These are phyloP conservation scores for Unio pictorum DNA, from an alignment of 2,888 invertebrate genomes.

Conservation along the genomic window DNA sequence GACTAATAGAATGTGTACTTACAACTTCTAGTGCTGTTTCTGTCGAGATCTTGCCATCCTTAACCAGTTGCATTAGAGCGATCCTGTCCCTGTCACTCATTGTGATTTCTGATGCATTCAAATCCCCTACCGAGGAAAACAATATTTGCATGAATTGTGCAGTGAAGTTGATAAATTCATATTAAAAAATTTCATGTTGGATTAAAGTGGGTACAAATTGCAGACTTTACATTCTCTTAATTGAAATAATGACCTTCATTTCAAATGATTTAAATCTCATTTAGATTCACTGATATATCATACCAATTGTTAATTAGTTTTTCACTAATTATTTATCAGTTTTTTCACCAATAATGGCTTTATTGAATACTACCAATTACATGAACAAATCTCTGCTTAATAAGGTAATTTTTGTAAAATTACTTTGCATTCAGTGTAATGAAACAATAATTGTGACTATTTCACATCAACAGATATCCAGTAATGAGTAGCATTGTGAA, in stretches of 20 bases:
- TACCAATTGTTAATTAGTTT: neutral
- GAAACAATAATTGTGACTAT: too few species aligned
- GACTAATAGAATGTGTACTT: slow-evolving; percentile 20
- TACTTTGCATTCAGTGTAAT: too few species aligned
- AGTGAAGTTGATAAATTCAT: too few species aligned
- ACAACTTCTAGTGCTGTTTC: slow-evolving; percentile 68
- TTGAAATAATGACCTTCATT: neutral
- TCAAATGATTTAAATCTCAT: neutral
- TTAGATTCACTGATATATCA: neutral
- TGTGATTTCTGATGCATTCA: slow-evolving; percentile 67
- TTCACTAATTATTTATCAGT: neutral
- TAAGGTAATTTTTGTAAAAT: too few species aligned
- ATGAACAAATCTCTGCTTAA: too few species aligned
- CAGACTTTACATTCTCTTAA: too few species aligned
- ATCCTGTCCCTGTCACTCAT: slow-evolving; percentile 69
- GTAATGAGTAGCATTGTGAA: too few species aligned
- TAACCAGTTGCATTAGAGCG: slow-evolving; percentile 69
- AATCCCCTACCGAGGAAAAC: slow-evolving; percentile 49
- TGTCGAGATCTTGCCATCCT: slow-evolving; percentile 67
- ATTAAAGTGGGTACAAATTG: too few species aligned
- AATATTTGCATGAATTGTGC: too few species aligned
- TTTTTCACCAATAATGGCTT: neutral
- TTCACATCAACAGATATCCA: too few species aligned
- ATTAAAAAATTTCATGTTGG: too few species aligned
- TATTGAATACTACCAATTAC: too few species aligned